Conservation (phyloP, 2,888 invertebrate species). For the Altica lythri region DNA sequence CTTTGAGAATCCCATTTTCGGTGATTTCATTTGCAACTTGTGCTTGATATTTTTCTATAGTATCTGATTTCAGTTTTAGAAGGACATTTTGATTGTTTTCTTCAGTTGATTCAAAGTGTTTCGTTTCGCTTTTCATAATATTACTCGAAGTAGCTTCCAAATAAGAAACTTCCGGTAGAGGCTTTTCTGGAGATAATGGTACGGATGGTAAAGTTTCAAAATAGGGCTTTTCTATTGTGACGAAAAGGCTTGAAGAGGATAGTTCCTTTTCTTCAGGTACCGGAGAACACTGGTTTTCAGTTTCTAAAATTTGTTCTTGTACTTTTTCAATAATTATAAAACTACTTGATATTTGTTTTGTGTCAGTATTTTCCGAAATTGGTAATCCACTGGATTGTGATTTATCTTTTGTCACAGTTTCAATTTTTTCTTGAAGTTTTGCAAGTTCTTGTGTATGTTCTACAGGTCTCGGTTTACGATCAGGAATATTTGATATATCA, state of each 20-base stretch:
- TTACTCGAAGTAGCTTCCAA: slow-evolving; percentile 24
- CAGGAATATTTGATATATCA: slow-evolving; percentile 32
- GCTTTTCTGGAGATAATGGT: slow-evolving; percentile 31
- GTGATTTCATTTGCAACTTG: slow-evolving; percentile 4
- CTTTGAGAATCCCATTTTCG: slow-evolving; percentile 14
- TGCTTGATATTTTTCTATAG: slow-evolving; percentile 25
- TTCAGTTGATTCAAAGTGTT: not conserved
- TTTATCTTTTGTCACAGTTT: too few relatives aligned
- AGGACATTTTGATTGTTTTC: slow-evolving; percentile 15
- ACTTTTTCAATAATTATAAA: slow-evolving; percentile 6
- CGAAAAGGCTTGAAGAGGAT: not conserved
- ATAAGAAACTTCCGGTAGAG: slow-evolving; percentile 34
- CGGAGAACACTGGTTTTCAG: too few relatives aligned
- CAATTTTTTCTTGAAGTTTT: too few relatives aligned
- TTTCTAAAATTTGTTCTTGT: slow-evolving; percentile 7
- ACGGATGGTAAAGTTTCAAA: slow-evolving; percentile 16
- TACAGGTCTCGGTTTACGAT: slow-evolving; percentile 11
- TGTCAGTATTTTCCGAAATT: not conserved
- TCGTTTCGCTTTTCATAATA: not conserved
- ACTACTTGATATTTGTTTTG: not conserved
- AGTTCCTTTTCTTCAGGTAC: not conserved
- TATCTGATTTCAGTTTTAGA: slow-evolving; percentile 28
- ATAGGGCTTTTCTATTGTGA: slow-evolving; percentile 6
- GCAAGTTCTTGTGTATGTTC: too few relatives aligned
- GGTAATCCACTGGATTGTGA: too few relatives aligned